Base-by-base conservation (phyloP, 2,797 vertebrate genomes). In the Gouania willdenowi region DNA sequence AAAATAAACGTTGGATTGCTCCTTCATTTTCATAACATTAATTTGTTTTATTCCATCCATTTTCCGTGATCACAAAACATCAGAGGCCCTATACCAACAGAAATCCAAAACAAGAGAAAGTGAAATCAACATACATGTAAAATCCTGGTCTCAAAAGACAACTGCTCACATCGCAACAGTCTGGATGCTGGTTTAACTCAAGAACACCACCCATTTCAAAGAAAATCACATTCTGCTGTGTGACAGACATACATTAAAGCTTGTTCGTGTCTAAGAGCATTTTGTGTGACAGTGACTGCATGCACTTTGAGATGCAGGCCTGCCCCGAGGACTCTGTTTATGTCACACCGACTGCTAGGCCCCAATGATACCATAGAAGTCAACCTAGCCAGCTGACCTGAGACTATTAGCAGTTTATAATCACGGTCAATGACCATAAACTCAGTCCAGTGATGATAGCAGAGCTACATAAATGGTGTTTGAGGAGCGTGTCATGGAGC, bases 331-430 rank as follows among this genome's bases (percentile, higher is more conserved):
- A 56, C 43, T 76, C 33, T 67, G 63, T 71, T 77, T 64, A 67
- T 71, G 38, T 80, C 66, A 58, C 43, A 32, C 35, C 41, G 18
- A 46, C 67, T 52, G 52, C 67, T 67, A 75, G 78, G 79, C 74
- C 80, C 43, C 53, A 60, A 21, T 72, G 73, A 65, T 77, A 53
- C 71, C 69, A 73, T 34, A 62, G 40, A 5, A 64, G 31, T 33
- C 37, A 54, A 5, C 34, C 31, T 41, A 24, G 40, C 28, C 44
- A 63, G 56, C 32, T 53, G 46, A 63, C 41, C n/a, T 28, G 40
- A 23, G 44, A 13, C 53, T 45, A 26, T 28, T 27, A 15, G 29
- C 34, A 25, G 26, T 8, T 19, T 10, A 3, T 27, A 26, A 26
- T 25, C 29, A 28, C 11, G 39, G 43, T 48, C 15, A 41, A 3